Conservation (phyloP, 2,797 vertebrate genomes). For the Pangasius mekongensis region DNA sequence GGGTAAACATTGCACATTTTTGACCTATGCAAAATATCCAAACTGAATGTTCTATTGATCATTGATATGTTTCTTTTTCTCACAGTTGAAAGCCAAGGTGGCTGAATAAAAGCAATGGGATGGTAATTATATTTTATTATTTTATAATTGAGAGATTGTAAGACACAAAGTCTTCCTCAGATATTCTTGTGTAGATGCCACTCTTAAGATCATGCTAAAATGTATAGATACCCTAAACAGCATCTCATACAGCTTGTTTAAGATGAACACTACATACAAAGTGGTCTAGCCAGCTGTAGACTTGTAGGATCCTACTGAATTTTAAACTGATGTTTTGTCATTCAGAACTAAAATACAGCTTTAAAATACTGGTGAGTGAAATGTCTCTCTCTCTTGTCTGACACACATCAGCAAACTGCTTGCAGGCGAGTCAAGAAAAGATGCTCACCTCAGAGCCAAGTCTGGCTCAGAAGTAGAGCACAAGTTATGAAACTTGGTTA, state of each 20-base stretch:
- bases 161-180: conserved; percentile 44
- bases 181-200: conserved; percentile 35
- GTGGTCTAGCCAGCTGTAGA: background rate
- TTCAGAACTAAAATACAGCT: conserved; percentile 7
- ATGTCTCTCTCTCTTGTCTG: background rate
- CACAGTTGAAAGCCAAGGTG: conserved; percentile 69
- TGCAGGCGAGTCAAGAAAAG: conserved; percentile 45
- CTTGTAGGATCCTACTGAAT: background rate
- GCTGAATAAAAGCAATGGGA: conserved; percentile 64
- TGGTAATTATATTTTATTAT: conserved; percentile 20
- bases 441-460: conserved; percentile 22
- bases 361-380: conserved; percentile 23
- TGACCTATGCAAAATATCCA: conserved; percentile 61
- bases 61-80: conserved; percentile 26
- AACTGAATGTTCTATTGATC: conserved; percentile 30
- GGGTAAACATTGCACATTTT: conserved; percentile 19
- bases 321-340: conserved; percentile 4
- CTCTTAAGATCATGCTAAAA: conserved; percentile 31
- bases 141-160: background rate
- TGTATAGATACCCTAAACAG: conserved; percentile 27
- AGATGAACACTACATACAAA: background rate
- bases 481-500: conserved; percentile 54
- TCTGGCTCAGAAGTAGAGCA: conserved; percentile 35
- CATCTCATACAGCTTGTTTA: conserved; percentile 27
- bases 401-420: conserved; percentile 40